Base-by-base conservation (phyloP, 2,888 invertebrate genomes). In the Agrotis ipsilon region DNA sequence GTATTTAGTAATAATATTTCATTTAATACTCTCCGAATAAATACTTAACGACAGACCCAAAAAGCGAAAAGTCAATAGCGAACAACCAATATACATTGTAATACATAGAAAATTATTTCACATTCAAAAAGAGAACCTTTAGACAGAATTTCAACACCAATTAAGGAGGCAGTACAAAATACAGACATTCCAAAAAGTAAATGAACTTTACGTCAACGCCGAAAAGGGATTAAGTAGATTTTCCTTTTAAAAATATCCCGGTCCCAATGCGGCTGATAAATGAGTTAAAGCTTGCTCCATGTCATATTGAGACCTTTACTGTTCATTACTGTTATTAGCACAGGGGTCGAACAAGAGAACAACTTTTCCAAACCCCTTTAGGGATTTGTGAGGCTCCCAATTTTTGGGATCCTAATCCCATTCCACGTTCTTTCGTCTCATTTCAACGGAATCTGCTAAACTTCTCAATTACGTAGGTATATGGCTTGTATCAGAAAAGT, bases 291-390 rank as follows among this genome's bases (percentile, higher is more conserved):
- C 77, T 69, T 61, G 46, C 57, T 77, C 63, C 65, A 55, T 68
- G 78, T 79, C 62, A 55, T 67, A 79, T 79, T 65, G 72, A 72
- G 64, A 72, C 82, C 82, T 77, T 67, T 67, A 72, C 82, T 77
- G 82, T 78, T 78, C 78, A 79, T 81, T 79, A 79, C 67, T 62
- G 78, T 78, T 79, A 79, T 79, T 81, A 79, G 78, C 72, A 66
- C 49, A 78, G 59, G 78, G 82, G 51, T 58, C 21, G 58, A 64
- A 81, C 77, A 81, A 81, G 80, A 81, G 78, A 77, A 77, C 32
- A 79, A 79, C 78, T 79, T 79, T 78, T 59, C 54, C 68, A 49
- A n/a, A 70, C 27, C 79, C 82, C 73, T 78, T 79, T 63, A 65
- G 68, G 79, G 79, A 81, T 79, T 79, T 72, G 67, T 16, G 62